These are phyloP conservation scores for Cheilosia impressa DNA, from an alignment of 2,888 invertebrate genomes.

Conservation along the genomic window DNA sequence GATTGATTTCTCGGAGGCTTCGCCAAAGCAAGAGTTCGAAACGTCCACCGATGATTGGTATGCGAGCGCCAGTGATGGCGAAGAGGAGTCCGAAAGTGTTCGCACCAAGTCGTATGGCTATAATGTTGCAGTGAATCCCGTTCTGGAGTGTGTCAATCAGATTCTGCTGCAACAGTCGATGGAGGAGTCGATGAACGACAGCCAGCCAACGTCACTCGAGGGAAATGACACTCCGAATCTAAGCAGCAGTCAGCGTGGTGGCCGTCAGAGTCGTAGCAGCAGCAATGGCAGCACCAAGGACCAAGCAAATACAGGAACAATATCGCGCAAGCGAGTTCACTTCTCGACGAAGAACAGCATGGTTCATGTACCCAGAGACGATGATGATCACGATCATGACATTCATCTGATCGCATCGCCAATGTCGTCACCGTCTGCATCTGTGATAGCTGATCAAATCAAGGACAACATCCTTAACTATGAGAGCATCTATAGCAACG, in stretches of 20 bases:
- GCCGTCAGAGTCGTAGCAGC: conserved; percentile 77
- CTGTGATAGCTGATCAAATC: conserved; percentile 75
- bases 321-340: conserved; percentile 85
- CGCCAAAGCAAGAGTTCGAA: conserved; percentile 82
- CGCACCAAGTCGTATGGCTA: conserved; percentile 80
- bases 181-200: conserved; percentile 83
- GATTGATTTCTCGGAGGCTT: conserved; percentile 81
- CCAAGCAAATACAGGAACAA: conserved; percentile 75
- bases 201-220: conserved; percentile 72
- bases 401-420: conserved; percentile 6
- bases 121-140: conserved; percentile 90
- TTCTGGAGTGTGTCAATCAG: conserved; percentile 93
- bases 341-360: conserved; percentile 88
- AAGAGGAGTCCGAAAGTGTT: conserved; percentile 84
- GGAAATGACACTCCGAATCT: conserved; percentile 71
- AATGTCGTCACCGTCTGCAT: conserved; percentile 46
- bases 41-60: conserved; percentile 89
- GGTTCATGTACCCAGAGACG: conserved; percentile 83
- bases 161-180: conserved; percentile 90
- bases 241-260: conserved; percentile 81
- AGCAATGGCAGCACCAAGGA: conserved; percentile 75
- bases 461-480: conserved; percentile 84
- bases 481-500: conserved; percentile 89
- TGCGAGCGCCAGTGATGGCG: conserved; percentile 90
- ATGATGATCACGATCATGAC: conserved; percentile 78